Evolutionary conservation across 2,113 vertebrate genomes (phyloP), one percentile per base, ranked within the genome.

Genomic region (Pollimyrus isidori): DNA sequence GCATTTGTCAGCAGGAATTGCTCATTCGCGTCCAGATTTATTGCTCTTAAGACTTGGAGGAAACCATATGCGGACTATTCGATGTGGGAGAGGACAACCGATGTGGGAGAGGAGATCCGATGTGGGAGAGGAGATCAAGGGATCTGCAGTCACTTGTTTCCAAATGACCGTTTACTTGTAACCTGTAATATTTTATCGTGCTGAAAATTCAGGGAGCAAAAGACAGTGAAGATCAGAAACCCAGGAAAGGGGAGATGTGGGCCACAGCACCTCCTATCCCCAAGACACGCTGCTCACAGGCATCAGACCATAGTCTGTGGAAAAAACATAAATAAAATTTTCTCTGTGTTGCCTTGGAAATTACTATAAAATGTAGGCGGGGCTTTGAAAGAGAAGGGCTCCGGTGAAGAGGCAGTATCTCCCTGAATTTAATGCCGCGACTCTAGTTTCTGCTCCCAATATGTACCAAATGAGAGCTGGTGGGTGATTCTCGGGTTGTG

Each of bases 271-370:
- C 26, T 35, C 26, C 26, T 58, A 7, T 53, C 86, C 17, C 50
- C 26, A 6, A 19, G 50, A 19, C 6, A 4, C 17, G 52, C 52
- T 58, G 49, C 86, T 39, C 50, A 4, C 4, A 35, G 49, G 50
- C 23, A 19, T 53, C 83, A 11, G 83, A n/a, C 45, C 23, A n/a
- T 1, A 30, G 46, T 9, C 82, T 49, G 45, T 9, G 42, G 23
- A n/a, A n/a, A 84, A 84, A 21, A 1, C 45, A 49, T 50, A 48
- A 86, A 86, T 48, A 26, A 49, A 35, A 86, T 23, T 48, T 48
- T 21, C 82, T 48, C 45, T 26, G 7, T 49, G 83, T 86, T 86
- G 83, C 83, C 83, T 50, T 86, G 83, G 83, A 86, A 26, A 86
- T 86, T 49, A 86, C 45, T 86, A 48, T 42, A 17, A 23, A 86